Base-by-base conservation (phyloP, 1,140 invertebrate species). In the Nylanderia fulva region DNA sequence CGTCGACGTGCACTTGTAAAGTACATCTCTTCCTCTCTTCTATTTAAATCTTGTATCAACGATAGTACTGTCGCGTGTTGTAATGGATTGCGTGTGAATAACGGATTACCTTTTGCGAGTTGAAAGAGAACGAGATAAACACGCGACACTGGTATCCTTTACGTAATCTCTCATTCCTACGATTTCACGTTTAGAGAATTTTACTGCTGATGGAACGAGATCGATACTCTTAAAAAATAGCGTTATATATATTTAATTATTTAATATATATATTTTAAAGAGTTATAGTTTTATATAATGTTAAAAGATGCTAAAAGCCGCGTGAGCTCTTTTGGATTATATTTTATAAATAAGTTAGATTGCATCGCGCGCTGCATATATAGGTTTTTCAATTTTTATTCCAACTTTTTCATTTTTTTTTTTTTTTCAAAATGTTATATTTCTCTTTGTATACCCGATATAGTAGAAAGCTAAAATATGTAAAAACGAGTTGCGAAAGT, bases 1-100 rank as follows among this genome's bases (percentile, higher is more conserved):
- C 79, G 77, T 87, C 69, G 52, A 68, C 48, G 45, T 42, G 61
- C 48, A 63, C 54, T 33, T 48, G 21, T 48, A 54, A 75, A 7
- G 21, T 48, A 85, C 36, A 48, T 74, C 63, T 6, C 13, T 45
- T 1, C 45, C 58, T 56, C 33, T 63, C 58, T 58, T 18, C 21
- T 72, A 61, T 88, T 52, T 75, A 11, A 56, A 58, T 7, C 48
- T 3, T 42, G 39, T 64, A 13, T 66, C 2, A 4, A 21, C 4
- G 11, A 11, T 69, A n/a, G 42, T 48, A 63, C 13, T 21, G 33
- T 80, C 33, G 33, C 64, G 48, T 80, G 48, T 18, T 21, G 33
- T 76, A 64, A 61, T 76, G 18, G 39, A 77, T 75, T 77, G 74
- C 7, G n/a, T n/a, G 2, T 39, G n/a, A 76, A 27, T 48, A 7